Conservation (phyloP, 2,797 vertebrate species). For the Pangasius djambal region DNA sequence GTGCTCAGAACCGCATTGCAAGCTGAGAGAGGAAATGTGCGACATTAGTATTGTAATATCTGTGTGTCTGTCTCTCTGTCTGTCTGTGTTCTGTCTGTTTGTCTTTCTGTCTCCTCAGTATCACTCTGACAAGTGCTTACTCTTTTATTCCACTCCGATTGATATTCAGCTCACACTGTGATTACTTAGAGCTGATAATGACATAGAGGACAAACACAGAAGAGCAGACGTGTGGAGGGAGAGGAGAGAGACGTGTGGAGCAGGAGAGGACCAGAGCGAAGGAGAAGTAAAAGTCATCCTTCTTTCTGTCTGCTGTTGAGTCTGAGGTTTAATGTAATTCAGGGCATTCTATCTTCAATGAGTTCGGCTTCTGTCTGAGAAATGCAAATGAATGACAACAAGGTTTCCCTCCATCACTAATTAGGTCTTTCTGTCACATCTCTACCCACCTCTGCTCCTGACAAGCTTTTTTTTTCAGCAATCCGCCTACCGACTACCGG, state of each 20-base stretch:
- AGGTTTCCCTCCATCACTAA: neutral
- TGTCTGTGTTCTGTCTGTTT: neutral
- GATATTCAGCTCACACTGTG: conserved; percentile 38
- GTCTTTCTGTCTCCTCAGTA: neutral
- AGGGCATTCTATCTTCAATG: neutral
- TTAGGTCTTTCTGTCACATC: neutral
- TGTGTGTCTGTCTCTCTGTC: neutral
- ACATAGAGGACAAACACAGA: conserved; percentile 24
- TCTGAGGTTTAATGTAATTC: neutral
- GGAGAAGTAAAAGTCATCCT: conserved; percentile 18
- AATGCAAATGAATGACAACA: neutral
- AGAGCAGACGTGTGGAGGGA: conserved; percentile 25
- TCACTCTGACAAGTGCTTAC: neutral
- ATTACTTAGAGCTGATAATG: conserved; percentile 44
- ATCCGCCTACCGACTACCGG: neutral
- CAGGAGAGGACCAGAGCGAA: neutral
- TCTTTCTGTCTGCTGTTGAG: neutral
- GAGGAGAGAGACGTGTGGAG: neutral
- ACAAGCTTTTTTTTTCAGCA: neutral
- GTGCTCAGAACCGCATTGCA: neutral
- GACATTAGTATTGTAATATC: neutral
- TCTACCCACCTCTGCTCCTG: neutral
- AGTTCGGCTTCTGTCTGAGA: neutral
- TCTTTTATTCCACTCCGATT: conserved; percentile 38
- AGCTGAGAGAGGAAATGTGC: neutral